A percentile compares a stretch with the other conserved stretches of the same genome.
Conservation (phyloP, 2,888 invertebrate genomes). For the Ochlodes sylvanus region DNA sequence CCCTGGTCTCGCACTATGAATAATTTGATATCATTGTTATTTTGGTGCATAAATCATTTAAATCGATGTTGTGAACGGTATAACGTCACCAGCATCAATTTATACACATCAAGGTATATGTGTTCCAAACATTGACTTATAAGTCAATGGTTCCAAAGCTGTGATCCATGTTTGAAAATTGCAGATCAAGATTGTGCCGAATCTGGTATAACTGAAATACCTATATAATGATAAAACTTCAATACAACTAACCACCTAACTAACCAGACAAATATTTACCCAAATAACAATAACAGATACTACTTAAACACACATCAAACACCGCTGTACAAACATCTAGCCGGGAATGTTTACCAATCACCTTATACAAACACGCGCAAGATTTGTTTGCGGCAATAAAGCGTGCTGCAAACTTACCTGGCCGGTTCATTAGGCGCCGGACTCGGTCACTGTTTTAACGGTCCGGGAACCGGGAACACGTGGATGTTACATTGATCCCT, state of each 20-base stretch:
- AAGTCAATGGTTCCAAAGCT: too few relatives aligned
- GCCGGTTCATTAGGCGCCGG: constrained; percentile 6
- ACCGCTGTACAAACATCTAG: neutral
- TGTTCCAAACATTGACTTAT: too few relatives aligned
- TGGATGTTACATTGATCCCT: neutral
- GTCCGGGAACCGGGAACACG: neutral
- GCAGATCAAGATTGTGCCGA: too few relatives aligned
- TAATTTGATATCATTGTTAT: neutral
- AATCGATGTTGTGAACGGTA: too few relatives aligned
- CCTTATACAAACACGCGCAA: neutral
- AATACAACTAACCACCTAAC: too few relatives aligned
- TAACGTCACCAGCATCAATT: too few relatives aligned
- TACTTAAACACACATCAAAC: constrained; percentile 1
- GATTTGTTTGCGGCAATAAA: constrained; percentile 12
- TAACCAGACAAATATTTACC: too few relatives aligned
- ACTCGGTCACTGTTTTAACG: neutral
- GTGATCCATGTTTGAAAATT: too few relatives aligned
- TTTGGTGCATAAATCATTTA: neutral
- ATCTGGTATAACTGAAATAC: too few relatives aligned
- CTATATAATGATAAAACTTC: too few relatives aligned
- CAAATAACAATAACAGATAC: too few relatives aligned
- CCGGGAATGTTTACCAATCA: neutral
- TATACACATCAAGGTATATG: too few relatives aligned
- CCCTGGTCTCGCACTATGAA: neutral
- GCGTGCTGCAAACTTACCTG: neutral